Percentiles rank a stretch among this genome's conserved stretches.
Evolutionary conservation across 2,113 vertebrate species (phyloP).

Genomic region (Eurypyga helias): DNA sequence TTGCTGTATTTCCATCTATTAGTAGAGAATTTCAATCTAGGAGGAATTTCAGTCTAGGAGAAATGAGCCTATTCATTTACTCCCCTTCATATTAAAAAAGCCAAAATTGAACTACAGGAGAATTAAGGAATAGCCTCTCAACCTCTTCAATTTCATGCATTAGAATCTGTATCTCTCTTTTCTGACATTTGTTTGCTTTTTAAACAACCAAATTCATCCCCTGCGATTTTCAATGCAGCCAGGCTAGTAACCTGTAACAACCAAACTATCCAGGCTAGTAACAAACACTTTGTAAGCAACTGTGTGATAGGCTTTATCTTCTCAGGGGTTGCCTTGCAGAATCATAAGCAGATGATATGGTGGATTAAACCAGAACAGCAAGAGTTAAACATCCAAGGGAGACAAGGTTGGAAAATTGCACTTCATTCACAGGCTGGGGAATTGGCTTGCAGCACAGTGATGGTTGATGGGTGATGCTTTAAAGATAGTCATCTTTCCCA

Average conservation of each 20-base stretch:
- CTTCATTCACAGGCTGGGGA: background rate
- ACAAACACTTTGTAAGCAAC: background rate
- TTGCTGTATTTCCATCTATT: background rate
- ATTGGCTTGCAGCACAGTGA: background rate
- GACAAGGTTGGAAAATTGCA: background rate
- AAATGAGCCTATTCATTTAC: background rate
- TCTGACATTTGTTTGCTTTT: background rate
- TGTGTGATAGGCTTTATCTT: background rate
- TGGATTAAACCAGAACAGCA: background rate
- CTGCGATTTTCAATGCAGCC: background rate
- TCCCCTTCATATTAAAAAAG: background rate
- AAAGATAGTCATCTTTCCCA: background rate
- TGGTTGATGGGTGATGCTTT: background rate
- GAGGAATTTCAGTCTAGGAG: background rate
- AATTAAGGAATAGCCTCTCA: background rate
- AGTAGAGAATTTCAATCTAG: background rate
- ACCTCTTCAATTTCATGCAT: background rate
- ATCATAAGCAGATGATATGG: background rate
- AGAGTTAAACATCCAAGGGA: background rate
- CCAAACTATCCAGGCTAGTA: no score
- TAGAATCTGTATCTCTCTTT: background rate
- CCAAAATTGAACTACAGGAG: background rate
- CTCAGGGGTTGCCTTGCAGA: background rate
- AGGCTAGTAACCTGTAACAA: background rate
- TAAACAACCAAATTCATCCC: background rate